Percentiles rank a stretch among this genome's conserved stretches.
These are phyloP conservation scores for Drosophila conformis DNA, from an alignment of 2,888 invertebrate genomes.

Conservation along the genomic window DNA sequence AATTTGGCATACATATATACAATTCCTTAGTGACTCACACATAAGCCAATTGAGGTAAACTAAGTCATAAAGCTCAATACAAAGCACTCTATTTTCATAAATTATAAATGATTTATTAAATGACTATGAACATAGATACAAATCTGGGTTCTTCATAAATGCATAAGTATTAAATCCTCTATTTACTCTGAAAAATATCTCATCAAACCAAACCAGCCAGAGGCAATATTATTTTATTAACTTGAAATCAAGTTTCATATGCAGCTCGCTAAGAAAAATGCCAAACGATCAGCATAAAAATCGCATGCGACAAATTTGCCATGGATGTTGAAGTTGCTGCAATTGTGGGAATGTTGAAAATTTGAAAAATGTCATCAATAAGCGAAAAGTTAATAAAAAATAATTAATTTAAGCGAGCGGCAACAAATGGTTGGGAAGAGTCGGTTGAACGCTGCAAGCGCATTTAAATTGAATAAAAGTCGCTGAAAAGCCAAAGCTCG, in stretches of 20 bases:
- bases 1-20: not conserved
- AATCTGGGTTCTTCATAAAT: not conserved
- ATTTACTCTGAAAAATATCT: constrained; percentile 18
- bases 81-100: not conserved
- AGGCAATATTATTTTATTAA: constrained; percentile 68
- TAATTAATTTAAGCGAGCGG: constrained; percentile 75
- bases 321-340: constrained; percentile 30
- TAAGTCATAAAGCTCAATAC: too few species aligned
- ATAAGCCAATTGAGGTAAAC: not conserved
- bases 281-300: constrained; percentile 68
- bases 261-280: constrained; percentile 52
- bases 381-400: constrained; percentile 80
- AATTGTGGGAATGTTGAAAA: constrained; percentile 59
- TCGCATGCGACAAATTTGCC: constrained; percentile 76
- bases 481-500: constrained; percentile 56
- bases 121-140: not conserved
- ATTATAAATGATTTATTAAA: not conserved
- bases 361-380: constrained; percentile 80
- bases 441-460: constrained; percentile 65
- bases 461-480: constrained; percentile 79
- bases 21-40: not conserved
- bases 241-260: constrained; percentile 66
- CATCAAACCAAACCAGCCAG: constrained; percentile 21
- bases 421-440: constrained; percentile 21
- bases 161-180: not conserved